Conservation (phyloP, 1,140 invertebrate species). For the Zophobas atratus region DNA sequence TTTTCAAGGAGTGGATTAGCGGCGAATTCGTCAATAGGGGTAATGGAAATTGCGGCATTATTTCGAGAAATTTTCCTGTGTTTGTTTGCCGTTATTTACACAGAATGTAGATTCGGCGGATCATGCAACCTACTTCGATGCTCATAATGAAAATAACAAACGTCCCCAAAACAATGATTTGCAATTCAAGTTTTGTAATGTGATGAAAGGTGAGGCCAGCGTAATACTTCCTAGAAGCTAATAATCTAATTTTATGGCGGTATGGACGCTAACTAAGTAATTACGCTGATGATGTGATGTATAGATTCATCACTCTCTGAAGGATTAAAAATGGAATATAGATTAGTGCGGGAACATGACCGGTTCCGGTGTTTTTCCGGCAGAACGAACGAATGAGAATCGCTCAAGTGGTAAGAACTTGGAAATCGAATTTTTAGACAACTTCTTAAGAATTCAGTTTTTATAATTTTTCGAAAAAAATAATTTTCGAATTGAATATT, state of each 20-base stretch:
- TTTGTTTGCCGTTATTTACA: conserved; percentile 9
- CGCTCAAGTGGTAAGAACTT: too few relatives aligned
- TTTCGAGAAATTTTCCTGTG: background rate
- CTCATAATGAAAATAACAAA: conserved; percentile 14
- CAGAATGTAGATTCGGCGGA: background rate
- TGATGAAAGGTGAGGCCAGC: conserved; percentile 33
- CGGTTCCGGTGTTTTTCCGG: too few relatives aligned
- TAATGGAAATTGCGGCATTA: background rate
- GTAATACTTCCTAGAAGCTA: conserved; percentile 5
- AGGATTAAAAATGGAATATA: conserved; percentile 3
- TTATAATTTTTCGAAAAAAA: too few relatives aligned
- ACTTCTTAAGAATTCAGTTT: too few relatives aligned
- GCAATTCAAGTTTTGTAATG: conserved; percentile 41
- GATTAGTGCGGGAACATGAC: too few relatives aligned
- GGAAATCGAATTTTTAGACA: too few relatives aligned
- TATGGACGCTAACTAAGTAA: background rate
- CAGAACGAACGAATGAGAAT: too few relatives aligned
- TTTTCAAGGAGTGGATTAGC: too few relatives aligned
- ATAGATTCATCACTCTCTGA: conserved; percentile 1
- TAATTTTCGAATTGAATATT: too few relatives aligned
- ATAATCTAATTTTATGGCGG: conserved; percentile 26
- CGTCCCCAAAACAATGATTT: conserved; percentile 31
- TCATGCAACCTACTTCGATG: conserved; percentile 13
- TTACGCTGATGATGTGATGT: conserved; percentile 16
- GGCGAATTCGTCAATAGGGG: background rate